These are phyloP conservation scores for Agriopis marginaria DNA, from an alignment of 2,888 invertebrate genomes.

Conservation along the genomic window DNA sequence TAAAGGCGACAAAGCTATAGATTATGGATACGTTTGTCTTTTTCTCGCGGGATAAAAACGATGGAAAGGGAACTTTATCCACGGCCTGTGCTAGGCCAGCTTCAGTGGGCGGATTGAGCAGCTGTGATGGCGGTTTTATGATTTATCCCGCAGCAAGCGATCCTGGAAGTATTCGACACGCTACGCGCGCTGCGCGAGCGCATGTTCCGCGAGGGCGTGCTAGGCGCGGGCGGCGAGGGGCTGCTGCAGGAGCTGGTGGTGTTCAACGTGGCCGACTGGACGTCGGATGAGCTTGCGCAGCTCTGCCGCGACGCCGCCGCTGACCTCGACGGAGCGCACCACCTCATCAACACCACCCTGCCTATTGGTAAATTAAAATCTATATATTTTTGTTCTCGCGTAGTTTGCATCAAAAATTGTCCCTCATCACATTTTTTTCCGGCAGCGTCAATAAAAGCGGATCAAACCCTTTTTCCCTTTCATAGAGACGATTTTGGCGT, in stretches of 20 bases:
- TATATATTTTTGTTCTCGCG: background rate
- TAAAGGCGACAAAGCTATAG: too few species aligned
- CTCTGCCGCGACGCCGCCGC: conserved; percentile 68
- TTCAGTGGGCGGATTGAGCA: too few species aligned
- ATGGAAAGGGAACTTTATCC: too few species aligned
- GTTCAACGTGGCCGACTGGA: conserved; percentile 79
- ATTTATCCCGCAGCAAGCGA: conserved; percentile 68
- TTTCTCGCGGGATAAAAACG: too few species aligned
- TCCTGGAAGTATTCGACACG: conserved; percentile 69
- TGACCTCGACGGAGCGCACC: conserved; percentile 58
- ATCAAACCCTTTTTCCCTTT: too few species aligned
- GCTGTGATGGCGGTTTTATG: background rate
- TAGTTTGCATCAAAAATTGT: background rate
- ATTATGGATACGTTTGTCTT: too few species aligned
- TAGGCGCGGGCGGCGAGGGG: conserved; percentile 63
- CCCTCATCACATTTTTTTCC: too few species aligned
- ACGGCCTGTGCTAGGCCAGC: too few species aligned
- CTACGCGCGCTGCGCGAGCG: conserved; percentile 67
- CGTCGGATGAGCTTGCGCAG: conserved; percentile 71
- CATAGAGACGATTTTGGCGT: too few species aligned
- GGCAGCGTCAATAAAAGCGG: too few species aligned
- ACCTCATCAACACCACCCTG: conserved; percentile 60
- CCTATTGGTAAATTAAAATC: conserved; percentile 62
- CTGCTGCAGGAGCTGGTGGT: conserved; percentile 67
- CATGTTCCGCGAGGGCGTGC: conserved; percentile 65